Conservation (phyloP, 1,140 invertebrate genomes). For the Heliconius hewitsoni region DNA sequence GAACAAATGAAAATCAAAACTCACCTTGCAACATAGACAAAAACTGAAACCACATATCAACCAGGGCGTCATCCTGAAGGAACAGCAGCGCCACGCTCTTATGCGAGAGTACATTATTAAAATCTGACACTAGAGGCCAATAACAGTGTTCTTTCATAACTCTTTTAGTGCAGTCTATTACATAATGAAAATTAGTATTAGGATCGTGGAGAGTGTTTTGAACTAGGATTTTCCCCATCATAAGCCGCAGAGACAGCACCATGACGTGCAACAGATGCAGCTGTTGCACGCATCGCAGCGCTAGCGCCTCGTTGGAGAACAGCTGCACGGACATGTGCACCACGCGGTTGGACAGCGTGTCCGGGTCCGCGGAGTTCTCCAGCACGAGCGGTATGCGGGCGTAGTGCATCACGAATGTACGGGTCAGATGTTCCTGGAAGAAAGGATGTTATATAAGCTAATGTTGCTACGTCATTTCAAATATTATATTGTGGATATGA, state of each 20-base stretch:
- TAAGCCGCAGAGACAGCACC: conserved; percentile 95
- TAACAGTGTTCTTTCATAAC: conserved; percentile 99
- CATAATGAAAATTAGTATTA: conserved; percentile 90
- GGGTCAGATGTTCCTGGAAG: conserved; percentile 92
- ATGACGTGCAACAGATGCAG: conserved; percentile 95
- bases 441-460: background rate
- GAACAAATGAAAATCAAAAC: background rate
- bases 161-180: conserved; percentile 95
- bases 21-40: conserved; percentile 94
- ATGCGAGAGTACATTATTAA: conserved; percentile 98
- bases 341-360: conserved; percentile 95
- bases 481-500: too few relatives aligned
- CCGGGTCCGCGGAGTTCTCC: conserved; percentile 91
- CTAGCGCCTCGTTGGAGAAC: conserved; percentile 96
- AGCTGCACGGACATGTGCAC: conserved; percentile 98
- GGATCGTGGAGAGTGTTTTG: conserved; percentile 92
- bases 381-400: conserved; percentile 95
- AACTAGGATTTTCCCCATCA: conserved; percentile 96
- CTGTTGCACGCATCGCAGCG: conserved; percentile 94
- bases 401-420: conserved; percentile 97
- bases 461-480: too few relatives aligned
- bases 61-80: conserved; percentile 90
- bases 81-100: conserved; percentile 94
- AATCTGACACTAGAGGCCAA: conserved; percentile 97
- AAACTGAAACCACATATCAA: conserved; percentile 97